Evolutionary conservation across 2,888 invertebrate species (phyloP).

Genomic region (Drepanosiphum platanoidis): DNA sequence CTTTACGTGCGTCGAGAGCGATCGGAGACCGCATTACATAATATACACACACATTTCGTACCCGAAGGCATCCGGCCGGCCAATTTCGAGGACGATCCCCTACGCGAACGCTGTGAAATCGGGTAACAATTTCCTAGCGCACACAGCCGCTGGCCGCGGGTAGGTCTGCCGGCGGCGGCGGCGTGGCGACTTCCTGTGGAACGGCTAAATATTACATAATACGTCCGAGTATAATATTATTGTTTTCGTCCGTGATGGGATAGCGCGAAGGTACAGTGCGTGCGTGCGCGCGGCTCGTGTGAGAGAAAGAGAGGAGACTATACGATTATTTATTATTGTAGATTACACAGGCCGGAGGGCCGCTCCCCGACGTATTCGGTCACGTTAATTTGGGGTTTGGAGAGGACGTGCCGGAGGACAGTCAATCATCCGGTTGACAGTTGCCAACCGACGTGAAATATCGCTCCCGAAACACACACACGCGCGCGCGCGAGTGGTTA

Average conservation of each 20-base stretch:
- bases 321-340: slow-evolving; percentile 57
- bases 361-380: slow-evolving; percentile 44
- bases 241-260: slow-evolving; percentile 11
- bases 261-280: too few relatives aligned
- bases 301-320: neutral
- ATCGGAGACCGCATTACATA: neutral
- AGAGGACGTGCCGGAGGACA: slow-evolving; percentile 51
- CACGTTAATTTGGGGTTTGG: slow-evolving; percentile 59
- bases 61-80: slow-evolving; percentile 35
- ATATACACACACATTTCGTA: neutral
- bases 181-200: slow-evolving; percentile 2
- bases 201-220: slow-evolving; percentile 10
- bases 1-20: neutral
- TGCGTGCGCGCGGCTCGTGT: too few relatives aligned
- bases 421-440: slow-evolving; percentile 62
- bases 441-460: slow-evolving; percentile 59
- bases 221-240: slow-evolving; percentile 48
- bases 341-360: slow-evolving; percentile 61
- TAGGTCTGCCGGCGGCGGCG: neutral
- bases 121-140: neutral
- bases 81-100: slow-evolving; percentile 23
- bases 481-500: neutral
- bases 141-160: neutral
- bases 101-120: neutral
- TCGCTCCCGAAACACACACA: slow-evolving; percentile 18